Base-by-base conservation (phyloP, 2,113 vertebrate genomes). In the Amazona vittata region DNA sequence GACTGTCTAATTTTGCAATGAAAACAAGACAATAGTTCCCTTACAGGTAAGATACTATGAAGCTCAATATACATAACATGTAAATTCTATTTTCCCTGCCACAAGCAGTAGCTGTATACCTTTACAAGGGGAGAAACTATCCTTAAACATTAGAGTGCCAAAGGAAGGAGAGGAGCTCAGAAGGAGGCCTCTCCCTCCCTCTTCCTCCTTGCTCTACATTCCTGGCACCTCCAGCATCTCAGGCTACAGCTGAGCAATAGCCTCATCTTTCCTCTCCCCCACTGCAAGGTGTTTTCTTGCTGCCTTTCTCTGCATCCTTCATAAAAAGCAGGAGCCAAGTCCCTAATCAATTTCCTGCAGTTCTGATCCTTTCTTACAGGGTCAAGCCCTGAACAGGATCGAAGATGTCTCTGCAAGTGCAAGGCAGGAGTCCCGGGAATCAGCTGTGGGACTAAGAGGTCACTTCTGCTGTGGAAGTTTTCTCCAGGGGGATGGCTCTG, bases 201-300 rank as follows among this genome's bases (percentile, higher is more conserved):
- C 28, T 24, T 80, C 28, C 31, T 84, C 16, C 46, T 85, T 0
- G 0, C 11, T 57, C 21, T 57, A 69, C 3, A 33, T 33, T 0
- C 16, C 16, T 43, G 25, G 41, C 28, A 57, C 24, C 18, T 53
- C 37, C 65, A 84, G 49, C 70, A 81, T 41, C 49, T 26, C 35
- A 52, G 59, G 71, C n/a, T 77, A 18, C 0, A 4, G 0, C 59
- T 74, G 59, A 93, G 65, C 44, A 60, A 47, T 12, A 55, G 44
- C 37, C 33, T 74, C 0, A 49, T 37, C 60, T 49, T 70, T 67
- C n/a, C 59, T 52, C 20, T 74, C 19, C 39, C 21, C 17, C 43
- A 9, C 0, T 60, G 26, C 28, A 53, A 53, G 46, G 9, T 12
- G 71, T 85, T 24, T 87, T 55, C 50, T 75, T 19, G 5, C 53